Percentiles rank a stretch among this genome's conserved stretches.
Conservation (phyloP, 1,140 invertebrate genomes). For the Camponotus floridanus region DNA sequence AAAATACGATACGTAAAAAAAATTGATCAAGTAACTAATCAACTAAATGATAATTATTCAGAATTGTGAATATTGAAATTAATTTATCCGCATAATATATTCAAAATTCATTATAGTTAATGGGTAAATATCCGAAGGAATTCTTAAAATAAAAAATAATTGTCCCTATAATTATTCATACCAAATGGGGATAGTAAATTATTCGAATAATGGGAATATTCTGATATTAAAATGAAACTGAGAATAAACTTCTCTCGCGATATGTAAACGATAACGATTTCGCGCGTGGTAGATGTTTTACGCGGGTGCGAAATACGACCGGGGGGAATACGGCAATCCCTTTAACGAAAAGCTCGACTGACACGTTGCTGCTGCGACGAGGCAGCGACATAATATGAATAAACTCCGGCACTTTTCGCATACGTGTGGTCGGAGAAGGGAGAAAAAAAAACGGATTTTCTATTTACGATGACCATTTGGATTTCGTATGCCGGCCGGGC, state of each 20-base stretch:
- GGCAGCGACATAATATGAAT: conserved; percentile 77
- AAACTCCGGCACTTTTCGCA: conserved; percentile 79
- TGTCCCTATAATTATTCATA: conserved; percentile 13
- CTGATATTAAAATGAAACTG: conserved; percentile 10
- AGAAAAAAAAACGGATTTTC: conserved; percentile 83
- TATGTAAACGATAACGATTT: conserved; percentile 62
- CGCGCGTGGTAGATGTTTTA: conserved; percentile 20
- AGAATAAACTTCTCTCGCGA: conserved; percentile 33
- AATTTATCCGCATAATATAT: conserved; percentile 7
- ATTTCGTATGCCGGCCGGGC: conserved; percentile 77
- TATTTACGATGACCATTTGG: conserved; percentile 86
- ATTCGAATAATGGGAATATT: conserved; percentile 25
- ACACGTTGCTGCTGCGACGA: conserved; percentile 67
- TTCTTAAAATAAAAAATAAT: conserved; percentile 7
- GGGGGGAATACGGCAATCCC: conserved; percentile 53
- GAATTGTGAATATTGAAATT: conserved; percentile 1
- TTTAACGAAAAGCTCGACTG: conserved; percentile 61
- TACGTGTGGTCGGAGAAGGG: conserved; percentile 43
- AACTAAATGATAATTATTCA: conserved; percentile 13
- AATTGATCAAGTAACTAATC: background rate
- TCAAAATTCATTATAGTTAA: conserved; percentile 7
- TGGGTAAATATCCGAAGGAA: background rate
- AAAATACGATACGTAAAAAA: background rate
- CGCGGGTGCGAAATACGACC: conserved; percentile 57
- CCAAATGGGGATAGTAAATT: conserved; percentile 29